A percentile compares a stretch with the other conserved stretches of the same genome.
These are phyloP conservation scores for Erinaceus europaeus DNA, from an alignment of 2,113 vertebrate genomes.

Conservation along the genomic window DNA sequence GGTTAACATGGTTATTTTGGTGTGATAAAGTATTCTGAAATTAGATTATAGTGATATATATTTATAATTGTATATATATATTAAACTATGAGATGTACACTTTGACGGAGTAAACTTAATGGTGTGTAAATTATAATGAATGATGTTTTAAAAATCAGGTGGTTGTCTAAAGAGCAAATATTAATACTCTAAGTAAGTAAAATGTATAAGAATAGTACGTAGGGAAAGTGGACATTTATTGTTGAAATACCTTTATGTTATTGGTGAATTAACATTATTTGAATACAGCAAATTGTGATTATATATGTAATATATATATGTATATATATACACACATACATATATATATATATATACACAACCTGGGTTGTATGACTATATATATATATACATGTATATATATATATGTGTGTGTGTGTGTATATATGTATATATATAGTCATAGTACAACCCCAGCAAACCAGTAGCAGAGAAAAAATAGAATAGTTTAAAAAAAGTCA, in stretches of 20 bases:
- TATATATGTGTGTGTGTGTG: too few relatives aligned
- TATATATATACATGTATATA: too few relatives aligned
- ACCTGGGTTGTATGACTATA: too few relatives aligned
- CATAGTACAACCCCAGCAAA: too few relatives aligned
- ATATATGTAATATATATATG: too few relatives aligned
- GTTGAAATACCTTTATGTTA: neutral
- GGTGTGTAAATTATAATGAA: neutral
- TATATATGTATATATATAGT: too few relatives aligned
- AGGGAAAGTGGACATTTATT: neutral
- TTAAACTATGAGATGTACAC: neutral
- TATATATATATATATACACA: too few relatives aligned
- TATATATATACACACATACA: too few relatives aligned
- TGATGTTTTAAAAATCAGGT: neutral
- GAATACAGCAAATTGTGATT: too few relatives aligned
- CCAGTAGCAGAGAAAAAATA: too few relatives aligned
- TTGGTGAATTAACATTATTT: neutral
- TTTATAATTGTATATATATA: neutral
- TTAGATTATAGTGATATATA: neutral
- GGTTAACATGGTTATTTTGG: neutral
- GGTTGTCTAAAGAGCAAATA: neutral
- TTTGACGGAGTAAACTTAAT: neutral
- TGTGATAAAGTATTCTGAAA: neutral
- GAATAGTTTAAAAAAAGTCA: too few relatives aligned
- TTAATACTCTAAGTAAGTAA: neutral
- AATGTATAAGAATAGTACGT: neutral